Evolutionary conservation across 2,888 invertebrate species (phyloP), one percentile per base, ranked within the genome.

Genomic region (Apamea anceps): DNA sequence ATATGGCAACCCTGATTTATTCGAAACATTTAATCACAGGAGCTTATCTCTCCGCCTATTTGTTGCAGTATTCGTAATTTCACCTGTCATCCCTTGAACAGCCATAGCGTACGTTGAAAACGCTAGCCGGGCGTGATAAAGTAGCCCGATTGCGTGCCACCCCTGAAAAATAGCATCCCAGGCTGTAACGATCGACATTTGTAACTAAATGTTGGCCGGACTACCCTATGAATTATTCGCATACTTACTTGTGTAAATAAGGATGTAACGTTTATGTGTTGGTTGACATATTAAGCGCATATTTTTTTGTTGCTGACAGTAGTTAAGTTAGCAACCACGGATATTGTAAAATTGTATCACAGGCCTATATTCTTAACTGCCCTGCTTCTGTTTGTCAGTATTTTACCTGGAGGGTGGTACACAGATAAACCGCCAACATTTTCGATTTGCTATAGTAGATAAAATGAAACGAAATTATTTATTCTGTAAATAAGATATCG

Each of bases 21-120:
- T 88, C 77, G 82, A 74, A 77, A 80, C 90, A 89, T 91, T 92
- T 91, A 91, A 92, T 92, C 92, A 91, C 88, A 86, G 66, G 65
- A 87, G 89, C 84, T 89, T 89, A 91, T 91, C 91, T 90, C 83
- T 75, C 78, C 81, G 87, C 84, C 88, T 89, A 91, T 91, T 87
- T 82, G 85, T 89, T 90, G 89, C 87, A 88, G 87, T 90, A 90
- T 91, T 90, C 88, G 90, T 90, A 90, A 91, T 92, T 91, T 87
- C 78, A 91, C 89, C 89, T 91, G 91, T 92, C 93, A 87, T 84
- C 85, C 83, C 79, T 85, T 88, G 86, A 89, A 90, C 85, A 88
- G 89, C 80, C 87, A 85, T 88, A 80, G 86, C 88, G 89, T 91
- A 82, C 85, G 91, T 86, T 90, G 89, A 91, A 91, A 93, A 89